A percentile compares a stretch with the other conserved stretches of the same genome.
These are phyloP conservation scores for Sebastes steindachneri DNA, from an alignment of 2,797 vertebrate species.

Conservation along the genomic window DNA sequence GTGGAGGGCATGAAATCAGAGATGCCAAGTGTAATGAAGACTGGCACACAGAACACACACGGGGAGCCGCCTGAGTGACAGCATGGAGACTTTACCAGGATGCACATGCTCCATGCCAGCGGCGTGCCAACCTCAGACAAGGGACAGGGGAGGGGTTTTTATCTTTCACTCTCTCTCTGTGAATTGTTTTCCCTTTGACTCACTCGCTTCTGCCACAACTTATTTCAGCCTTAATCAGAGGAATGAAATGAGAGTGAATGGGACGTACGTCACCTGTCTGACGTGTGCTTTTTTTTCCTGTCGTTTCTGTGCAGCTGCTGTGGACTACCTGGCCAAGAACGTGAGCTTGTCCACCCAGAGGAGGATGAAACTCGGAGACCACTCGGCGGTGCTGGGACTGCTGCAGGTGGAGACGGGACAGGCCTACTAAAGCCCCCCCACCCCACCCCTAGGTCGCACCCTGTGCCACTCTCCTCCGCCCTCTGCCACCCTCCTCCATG, in stretches of 20 bases:
- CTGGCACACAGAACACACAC: constrained; percentile 87
- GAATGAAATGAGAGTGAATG: constrained; percentile 41
- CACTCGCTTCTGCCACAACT: constrained; percentile 72
- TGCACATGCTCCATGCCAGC: constrained; percentile 75
- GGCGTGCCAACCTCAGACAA: constrained; percentile 73
- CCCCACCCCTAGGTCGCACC: neutral
- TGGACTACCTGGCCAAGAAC: constrained; percentile 99
- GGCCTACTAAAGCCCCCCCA: constrained; percentile 86
- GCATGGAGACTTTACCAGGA: constrained; percentile 84
- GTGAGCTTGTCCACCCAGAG: constrained; percentile 98
- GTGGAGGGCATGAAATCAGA: constrained; percentile 97
- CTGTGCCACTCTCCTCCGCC: constrained; percentile 14
- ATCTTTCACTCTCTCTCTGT: constrained; percentile 57
- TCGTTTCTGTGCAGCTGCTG: constrained; percentile 89
- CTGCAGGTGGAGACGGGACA: constrained; percentile 98
- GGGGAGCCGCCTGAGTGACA: constrained; percentile 87
- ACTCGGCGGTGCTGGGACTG: constrained; percentile 96
- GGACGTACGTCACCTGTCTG: constrained; percentile 51
- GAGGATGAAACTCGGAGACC: constrained; percentile 97
- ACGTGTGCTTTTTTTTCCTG: constrained; percentile 59
- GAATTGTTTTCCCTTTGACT: constrained; percentile 72
- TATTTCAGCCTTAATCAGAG: constrained; percentile 70
- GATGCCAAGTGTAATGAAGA: constrained; percentile 99
- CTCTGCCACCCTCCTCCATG: constrained; percentile 51
- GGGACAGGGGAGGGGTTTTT: constrained; percentile 65